phyloP scores from a whole-genome alignment of 2,113 vertebrate genomes.

The Cheilinus undulatus region DNA sequence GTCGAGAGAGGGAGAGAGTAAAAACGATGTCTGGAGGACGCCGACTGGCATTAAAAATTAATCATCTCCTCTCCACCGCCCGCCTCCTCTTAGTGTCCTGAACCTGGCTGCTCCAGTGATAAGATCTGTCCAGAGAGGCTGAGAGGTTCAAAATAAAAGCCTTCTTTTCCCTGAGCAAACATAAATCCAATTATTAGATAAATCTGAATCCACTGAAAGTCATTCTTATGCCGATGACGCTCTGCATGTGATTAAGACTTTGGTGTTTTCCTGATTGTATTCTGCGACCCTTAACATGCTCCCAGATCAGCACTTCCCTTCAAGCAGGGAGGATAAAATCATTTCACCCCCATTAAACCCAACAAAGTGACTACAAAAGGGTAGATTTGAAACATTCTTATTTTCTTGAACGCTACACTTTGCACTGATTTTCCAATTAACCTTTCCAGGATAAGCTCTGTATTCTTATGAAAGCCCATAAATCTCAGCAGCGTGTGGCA shows the following conservation, averaged over 20 bases:
- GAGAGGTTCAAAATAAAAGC: constrained; percentile 29
- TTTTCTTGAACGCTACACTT: constrained; percentile 31
- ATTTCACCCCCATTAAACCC: constrained; percentile 61
- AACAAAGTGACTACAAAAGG: constrained; percentile 58
- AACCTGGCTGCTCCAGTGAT: constrained; percentile 47
- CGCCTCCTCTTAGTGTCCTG: constrained; percentile 46
- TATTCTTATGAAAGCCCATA: constrained; percentile 5
- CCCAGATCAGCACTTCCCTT: constrained; percentile 39
- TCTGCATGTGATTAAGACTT: constrained; percentile 57
- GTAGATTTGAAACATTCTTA: constrained; percentile 20
- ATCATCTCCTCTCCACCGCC: constrained; percentile 68
- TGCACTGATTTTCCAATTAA: constrained; percentile 66
- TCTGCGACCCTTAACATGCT: constrained; percentile 50
- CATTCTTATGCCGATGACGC: constrained; percentile 51
- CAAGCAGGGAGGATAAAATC: constrained; percentile 46
- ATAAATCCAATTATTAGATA: constrained; percentile 76
- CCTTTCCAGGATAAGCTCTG: constrained; percentile 41
- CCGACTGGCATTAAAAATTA: constrained; percentile 78
- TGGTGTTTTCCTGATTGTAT: constrained; percentile 61
- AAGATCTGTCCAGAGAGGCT: constrained; percentile 61
- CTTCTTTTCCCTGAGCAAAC: constrained; percentile 56
- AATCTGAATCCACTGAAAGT: constrained; percentile 51
- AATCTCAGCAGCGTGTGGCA: constrained; percentile 3
- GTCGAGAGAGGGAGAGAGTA: constrained; percentile 56
- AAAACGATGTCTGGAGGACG: constrained; percentile 76